Evolutionary conservation across 2,113 vertebrate genomes (phyloP).

Genomic region (Butorides virescens): DNA sequence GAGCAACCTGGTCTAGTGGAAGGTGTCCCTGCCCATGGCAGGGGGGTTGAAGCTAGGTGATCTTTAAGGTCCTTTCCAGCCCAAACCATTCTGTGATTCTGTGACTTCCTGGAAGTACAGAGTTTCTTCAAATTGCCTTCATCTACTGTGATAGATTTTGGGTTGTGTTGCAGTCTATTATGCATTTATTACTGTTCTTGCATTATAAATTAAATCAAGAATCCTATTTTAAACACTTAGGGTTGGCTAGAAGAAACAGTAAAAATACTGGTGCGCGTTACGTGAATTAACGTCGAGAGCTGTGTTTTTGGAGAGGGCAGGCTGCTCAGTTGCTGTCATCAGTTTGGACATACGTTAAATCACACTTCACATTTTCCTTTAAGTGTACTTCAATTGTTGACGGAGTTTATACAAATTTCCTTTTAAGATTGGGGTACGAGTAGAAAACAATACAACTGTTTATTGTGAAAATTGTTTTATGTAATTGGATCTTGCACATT

Average conservation of each 20-base stretch:
- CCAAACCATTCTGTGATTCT: too few relatives aligned
- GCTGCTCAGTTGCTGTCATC: neutral
- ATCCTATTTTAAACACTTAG: neutral
- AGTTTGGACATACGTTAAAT: neutral
- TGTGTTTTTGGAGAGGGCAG: neutral
- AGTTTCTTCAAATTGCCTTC: neutral
- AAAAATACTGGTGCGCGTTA: neutral
- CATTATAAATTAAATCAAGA: neutral
- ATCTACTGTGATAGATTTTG: neutral
- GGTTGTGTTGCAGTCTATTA: neutral
- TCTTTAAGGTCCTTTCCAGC: too few relatives aligned
- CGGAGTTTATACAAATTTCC: neutral
- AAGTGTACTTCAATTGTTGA: neutral
- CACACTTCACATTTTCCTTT: neutral
- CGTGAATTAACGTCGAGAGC: neutral
- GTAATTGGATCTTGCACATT: neutral
- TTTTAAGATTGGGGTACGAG: neutral
- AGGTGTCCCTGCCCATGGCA: too few relatives aligned
- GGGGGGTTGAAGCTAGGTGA: too few relatives aligned
- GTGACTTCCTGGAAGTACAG: neutral
- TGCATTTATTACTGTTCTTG: neutral
- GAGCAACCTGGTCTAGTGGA: too few relatives aligned
- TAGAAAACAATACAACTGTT: neutral
- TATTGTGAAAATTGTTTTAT: neutral
- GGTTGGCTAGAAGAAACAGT: neutral